phyloP scores from a whole-genome alignment of 2,888 invertebrate genomes.

The Kryphioiulus occultus region DNA sequence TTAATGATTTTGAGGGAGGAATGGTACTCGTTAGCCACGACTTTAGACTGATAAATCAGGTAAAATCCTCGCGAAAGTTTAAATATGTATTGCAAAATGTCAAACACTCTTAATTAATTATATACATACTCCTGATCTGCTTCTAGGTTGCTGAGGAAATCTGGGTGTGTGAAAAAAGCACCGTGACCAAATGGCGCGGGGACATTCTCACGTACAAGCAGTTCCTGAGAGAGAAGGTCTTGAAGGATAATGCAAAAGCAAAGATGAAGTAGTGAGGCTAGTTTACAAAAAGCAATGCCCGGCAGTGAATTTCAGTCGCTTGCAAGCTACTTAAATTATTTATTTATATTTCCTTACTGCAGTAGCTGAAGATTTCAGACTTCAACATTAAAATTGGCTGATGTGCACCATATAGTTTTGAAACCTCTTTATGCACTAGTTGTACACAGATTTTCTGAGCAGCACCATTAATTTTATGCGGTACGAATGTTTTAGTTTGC shows the following conservation, averaged over 20 bases:
- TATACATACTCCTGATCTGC: conserved; percentile 47
- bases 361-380: neutral
- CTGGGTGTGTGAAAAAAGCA: conserved; percentile 97
- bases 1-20: conserved; percentile 97
- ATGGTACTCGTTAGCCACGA: conserved; percentile 99
- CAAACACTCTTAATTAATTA: neutral
- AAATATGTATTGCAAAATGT: no score
- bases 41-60: conserved; percentile 98
- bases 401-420: neutral
- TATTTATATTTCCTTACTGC: neutral
- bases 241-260: conserved; percentile 70
- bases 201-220: conserved; percentile 97
- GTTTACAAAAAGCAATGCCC: neutral
- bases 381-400: neutral
- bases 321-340: conserved; percentile 28
- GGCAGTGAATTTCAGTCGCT: neutral
- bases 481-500: neutral
- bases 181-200: conserved; percentile 96
- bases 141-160: conserved; percentile 96
- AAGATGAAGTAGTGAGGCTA: neutral
- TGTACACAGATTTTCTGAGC: neutral
- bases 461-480: neutral
- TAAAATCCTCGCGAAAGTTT: conserved; percentile 61
- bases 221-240: conserved; percentile 85
- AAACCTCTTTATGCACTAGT: neutral